Evolutionary conservation across 2,888 invertebrate genomes (phyloP).

Genomic region (Phalera bucephala): DNA sequence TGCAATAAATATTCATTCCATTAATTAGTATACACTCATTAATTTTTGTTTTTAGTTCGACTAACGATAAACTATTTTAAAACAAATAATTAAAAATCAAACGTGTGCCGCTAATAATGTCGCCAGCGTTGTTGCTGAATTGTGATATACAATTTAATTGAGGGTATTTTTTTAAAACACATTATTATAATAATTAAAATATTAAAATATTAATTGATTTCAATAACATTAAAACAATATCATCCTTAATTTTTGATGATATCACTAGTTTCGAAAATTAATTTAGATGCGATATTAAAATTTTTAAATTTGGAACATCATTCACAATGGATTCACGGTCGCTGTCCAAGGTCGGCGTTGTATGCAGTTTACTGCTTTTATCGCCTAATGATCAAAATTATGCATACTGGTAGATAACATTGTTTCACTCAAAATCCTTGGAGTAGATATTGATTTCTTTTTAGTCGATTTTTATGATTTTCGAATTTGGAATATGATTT

Average conservation of each 20-base stretch:
- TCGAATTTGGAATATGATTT: conserved; percentile 15
- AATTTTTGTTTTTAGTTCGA: conserved; percentile 14
- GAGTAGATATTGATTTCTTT: conserved; percentile 10
- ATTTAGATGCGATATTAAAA: conserved; percentile 53
- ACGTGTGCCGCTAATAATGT: conserved; percentile 1
- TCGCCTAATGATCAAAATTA: conserved; percentile 64
- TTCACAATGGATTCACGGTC: conserved; percentile 51
- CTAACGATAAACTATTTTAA: conserved; percentile 14
- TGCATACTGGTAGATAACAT: conserved; percentile 38
- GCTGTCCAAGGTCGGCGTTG: conserved; percentile 60
- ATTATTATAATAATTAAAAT: conserved; percentile 11
- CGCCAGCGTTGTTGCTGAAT: not conserved
- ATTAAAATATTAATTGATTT: too few relatives aligned
- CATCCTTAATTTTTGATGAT: too few relatives aligned
- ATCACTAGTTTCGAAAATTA: too few relatives aligned
- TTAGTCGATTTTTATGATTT: conserved; percentile 13
- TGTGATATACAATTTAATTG: not conserved
- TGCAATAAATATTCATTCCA: conserved; percentile 7
- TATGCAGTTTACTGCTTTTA: conserved; percentile 52
- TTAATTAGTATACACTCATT: conserved; percentile 8
- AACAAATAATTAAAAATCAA: conserved; percentile 16
- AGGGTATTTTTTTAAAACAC: conserved; percentile 20
- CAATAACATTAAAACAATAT: too few relatives aligned
- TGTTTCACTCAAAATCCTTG: not conserved
- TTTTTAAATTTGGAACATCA: conserved; percentile 61